These are phyloP conservation scores for Hucho hucho DNA, from an alignment of 2,113 vertebrate species.

Conservation along the genomic window DNA sequence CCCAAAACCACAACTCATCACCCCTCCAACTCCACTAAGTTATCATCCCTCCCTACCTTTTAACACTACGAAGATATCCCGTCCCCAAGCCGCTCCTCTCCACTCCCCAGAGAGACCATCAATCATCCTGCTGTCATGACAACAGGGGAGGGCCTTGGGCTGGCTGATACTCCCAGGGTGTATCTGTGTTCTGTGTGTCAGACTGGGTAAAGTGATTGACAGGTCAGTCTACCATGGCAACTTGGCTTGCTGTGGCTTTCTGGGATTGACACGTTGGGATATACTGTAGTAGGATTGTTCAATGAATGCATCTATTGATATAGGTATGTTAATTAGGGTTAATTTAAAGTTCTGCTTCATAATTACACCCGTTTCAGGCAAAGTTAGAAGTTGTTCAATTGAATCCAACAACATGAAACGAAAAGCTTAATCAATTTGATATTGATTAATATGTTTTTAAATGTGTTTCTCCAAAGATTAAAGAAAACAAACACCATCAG, in stretches of 20 bases:
- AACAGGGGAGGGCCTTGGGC: slow-evolving; percentile 1
- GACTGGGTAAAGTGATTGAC: background rate
- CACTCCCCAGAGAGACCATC: slow-evolving; percentile 22
- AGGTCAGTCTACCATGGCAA: background rate
- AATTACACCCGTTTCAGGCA: too few relatives aligned
- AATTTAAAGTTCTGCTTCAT: too few relatives aligned
- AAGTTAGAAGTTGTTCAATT: background rate
- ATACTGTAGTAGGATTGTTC: background rate
- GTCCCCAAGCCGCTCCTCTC: background rate
- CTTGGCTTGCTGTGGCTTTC: background rate
- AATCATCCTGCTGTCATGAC: slow-evolving; percentile 36
- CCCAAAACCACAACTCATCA: background rate
- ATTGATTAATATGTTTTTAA: background rate
- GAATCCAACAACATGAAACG: background rate
- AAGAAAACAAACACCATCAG: slow-evolving; percentile 1
- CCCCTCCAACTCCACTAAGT: background rate
- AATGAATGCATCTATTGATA: background rate
- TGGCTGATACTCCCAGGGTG: slow-evolving; percentile 1
- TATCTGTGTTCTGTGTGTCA: background rate
- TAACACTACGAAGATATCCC: background rate
- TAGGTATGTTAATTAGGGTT: too few relatives aligned
- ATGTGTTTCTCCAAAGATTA: background rate
- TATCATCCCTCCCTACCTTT: background rate
- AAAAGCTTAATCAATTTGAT: background rate
- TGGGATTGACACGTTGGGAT: background rate